Base-by-base conservation (phyloP, 2,888 invertebrate genomes). In the Heliothis peltigera region DNA sequence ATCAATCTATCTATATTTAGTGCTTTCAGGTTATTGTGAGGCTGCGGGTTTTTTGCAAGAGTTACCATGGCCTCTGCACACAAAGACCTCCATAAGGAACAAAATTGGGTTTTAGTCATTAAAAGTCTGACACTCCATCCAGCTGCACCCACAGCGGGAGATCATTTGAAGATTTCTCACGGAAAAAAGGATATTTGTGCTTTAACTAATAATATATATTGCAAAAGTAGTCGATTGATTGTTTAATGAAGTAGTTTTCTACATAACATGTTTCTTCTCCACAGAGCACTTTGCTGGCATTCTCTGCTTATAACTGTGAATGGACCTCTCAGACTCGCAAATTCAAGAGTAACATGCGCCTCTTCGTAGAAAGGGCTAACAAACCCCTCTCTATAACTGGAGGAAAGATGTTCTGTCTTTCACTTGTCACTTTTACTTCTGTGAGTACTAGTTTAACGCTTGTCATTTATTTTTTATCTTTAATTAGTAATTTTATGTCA, bases 351-450 rank as follows among this genome's bases (percentile, higher is more conserved):
- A 92, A 83, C 60, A 71, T 93, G 72, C 82, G 84, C 57, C 67
- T 92, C 10, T 91, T 93, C 46, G 86, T 89, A 2, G 89, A 89
- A 70, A 87, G 91, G 57, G 79, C 85, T 21, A 87, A 87, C 57
- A 84, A 81, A 25, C 92, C 93, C 0, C 77, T 93, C 1, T 82
- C 84, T 4, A 87, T 93, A 52, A 88, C 81, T 8, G 91, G 88
- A 1, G 87, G 88, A 62, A 92, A 91, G 73, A 91, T 92, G 89
- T 91, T 92, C 66, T 84, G 86, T 19, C 79, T 93, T 6, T 89
- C 91, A 25, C 83, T 93, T 4, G 75, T 66, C 22, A 90, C 92
- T 52, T 93, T 92, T 77, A 87, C 89, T 68, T 91, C 91, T 71
- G 93, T 93, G 84, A 85, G 87, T 87, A 57, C 18, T 12, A 21